phyloP scores from a whole-genome alignment of 2,797 vertebrate species.

The Lacerta agilis region DNA sequence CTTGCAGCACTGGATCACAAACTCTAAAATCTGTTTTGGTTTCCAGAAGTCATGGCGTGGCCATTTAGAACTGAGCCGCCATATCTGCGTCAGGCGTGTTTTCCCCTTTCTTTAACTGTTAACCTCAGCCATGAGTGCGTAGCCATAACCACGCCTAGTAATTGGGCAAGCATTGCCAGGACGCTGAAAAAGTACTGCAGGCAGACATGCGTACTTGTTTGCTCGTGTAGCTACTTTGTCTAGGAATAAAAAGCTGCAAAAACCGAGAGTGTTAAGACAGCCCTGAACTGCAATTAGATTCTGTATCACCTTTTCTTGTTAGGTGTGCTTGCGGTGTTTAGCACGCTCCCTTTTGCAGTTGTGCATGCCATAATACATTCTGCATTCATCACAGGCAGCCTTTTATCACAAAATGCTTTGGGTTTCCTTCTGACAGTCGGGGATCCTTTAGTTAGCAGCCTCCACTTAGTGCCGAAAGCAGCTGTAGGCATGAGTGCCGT shows the following conservation, averaged over 20 bases:
- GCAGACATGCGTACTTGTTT: background rate
- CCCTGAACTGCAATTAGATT: background rate
- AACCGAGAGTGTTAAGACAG: no score
- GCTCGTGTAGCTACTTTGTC: constrained; percentile 17
- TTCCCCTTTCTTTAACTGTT: background rate
- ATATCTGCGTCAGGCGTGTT: background rate
- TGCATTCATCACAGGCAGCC: constrained; percentile 68
- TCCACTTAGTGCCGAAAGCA: constrained; percentile 65
- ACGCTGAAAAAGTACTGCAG: background rate
- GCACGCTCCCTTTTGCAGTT: background rate
- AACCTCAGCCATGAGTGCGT: background rate
- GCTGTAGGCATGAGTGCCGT: constrained; percentile 65
- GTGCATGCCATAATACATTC: constrained; percentile 26
- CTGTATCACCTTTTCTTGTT: background rate
- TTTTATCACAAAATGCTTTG: constrained; percentile 59
- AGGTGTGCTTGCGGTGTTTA: background rate
- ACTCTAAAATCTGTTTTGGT: background rate
- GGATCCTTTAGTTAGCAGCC: constrained; percentile 74
- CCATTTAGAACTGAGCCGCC: background rate
- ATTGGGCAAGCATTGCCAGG: background rate
- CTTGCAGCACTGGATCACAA: background rate
- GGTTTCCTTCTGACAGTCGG: constrained; percentile 65
- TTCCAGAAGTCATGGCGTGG: no score
- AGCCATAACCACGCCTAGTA: background rate
- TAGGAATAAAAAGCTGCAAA: background rate